Base-by-base conservation (phyloP, 2,797 vertebrate genomes). In the Pipistrellus pipistrellus region DNA sequence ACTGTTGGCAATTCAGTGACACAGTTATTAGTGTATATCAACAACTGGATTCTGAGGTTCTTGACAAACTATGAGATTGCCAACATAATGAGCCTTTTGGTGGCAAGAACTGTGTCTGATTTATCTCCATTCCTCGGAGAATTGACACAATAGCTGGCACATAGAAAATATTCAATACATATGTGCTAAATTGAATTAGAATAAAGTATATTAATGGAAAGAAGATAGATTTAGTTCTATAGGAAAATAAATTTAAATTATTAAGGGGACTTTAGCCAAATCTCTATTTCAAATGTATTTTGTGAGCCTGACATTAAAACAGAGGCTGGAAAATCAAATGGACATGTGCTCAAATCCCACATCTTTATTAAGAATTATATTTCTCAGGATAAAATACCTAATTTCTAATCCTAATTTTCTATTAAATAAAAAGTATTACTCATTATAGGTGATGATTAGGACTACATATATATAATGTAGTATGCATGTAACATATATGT, bases 181-280 rank as follows among this genome's bases (percentile, higher is more conserved):
- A 6, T 38, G 53, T 44, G 15, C 68, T 69, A 78, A 94, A 25
- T 84, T 75, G 44, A 75, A 91, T 55, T 78, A 89, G 91, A 89
- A 91, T 57, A 27, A 1, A 73, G n/a, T 55, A 73, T 25, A 38
- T 11, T 55, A 17, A 66, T 57, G 7, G 23, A 44, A 77, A 80
- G 30, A 32, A 82, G 66, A 84, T 35, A 30, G 3, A 57, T 71
- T 93, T 76, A 90, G 12, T 81, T 90, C 23, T 68, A 27, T 4
- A 59, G 76, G 38, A 66, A 88, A 88, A 94, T 53, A 76, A 76
- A 88, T 85, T 32, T 71, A 64, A 88, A 86, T 21, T 23, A 35
- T n/a, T 68, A 95, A 87, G 3, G 7, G 18, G 3, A 35, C 25
- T 72, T 85, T 23, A 62, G 44, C 6, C 64, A 3, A 57, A 72